A percentile compares a stretch with the other conserved stretches of the same genome.
Conservation (phyloP, 2,113 vertebrate species). For the Python bivittatus region DNA sequence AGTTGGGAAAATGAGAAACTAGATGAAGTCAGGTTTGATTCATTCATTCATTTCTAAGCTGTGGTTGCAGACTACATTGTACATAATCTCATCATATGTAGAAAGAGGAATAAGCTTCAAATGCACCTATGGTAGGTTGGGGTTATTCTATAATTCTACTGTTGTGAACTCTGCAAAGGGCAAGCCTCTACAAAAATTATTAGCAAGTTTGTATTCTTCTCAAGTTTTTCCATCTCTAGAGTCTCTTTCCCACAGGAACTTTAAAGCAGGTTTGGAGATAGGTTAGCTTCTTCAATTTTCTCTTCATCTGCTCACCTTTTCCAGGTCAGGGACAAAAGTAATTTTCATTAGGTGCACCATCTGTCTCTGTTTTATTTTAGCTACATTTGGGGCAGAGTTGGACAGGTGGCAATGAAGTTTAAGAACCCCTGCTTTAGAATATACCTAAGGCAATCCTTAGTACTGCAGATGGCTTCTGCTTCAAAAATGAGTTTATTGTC, state of each 20-base stretch:
- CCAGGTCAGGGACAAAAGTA: constrained; percentile 1
- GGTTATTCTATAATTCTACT: neutral
- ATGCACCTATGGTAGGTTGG: neutral
- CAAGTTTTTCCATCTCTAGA: neutral
- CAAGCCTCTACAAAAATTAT: neutral
- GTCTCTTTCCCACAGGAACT: neutral
- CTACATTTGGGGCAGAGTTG: constrained; percentile 1
- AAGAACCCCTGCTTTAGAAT: constrained; percentile 15
- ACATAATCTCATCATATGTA: neutral
- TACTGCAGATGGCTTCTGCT: constrained; percentile 8
- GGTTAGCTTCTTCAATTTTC: neutral
- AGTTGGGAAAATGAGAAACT: neutral
- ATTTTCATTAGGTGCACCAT: constrained; percentile 5
- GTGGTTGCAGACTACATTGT: neutral
- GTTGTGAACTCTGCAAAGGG: neutral
- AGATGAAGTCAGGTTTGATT: neutral
- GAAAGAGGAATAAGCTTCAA: neutral
- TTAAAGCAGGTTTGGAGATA: neutral
- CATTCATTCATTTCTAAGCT: neutral
- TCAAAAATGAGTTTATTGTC: constrained; percentile 27
- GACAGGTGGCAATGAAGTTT: constrained; percentile 19
- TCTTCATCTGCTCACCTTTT: constrained; percentile 17
- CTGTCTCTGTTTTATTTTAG: constrained; percentile 22
- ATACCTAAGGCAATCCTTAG: neutral
- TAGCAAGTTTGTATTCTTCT: neutral